Evolutionary conservation across 2,113 vertebrate genomes (phyloP).

Genomic region (Ginglymostoma cirratum): DNA sequence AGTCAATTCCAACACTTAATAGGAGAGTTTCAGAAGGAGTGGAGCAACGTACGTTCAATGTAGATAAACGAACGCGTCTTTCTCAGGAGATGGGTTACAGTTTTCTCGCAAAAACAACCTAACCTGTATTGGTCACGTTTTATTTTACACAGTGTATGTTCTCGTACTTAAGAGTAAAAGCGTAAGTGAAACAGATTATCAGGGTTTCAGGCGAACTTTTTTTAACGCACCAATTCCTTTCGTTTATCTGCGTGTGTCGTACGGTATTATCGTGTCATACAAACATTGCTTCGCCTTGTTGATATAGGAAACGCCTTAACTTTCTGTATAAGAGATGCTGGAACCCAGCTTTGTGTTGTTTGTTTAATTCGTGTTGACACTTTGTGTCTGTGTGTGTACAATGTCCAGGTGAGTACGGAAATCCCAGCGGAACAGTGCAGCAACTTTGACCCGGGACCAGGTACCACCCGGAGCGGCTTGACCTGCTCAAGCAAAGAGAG

Average conservation of each 20-base stretch:
- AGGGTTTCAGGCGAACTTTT: neutral
- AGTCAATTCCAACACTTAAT: neutral
- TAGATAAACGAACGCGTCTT: too few relatives aligned
- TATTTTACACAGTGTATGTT: neutral
- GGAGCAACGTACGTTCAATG: neutral
- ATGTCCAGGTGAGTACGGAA: neutral
- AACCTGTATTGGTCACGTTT: neutral
- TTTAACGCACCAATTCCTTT: neutral
- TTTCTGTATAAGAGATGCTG: too few relatives aligned
- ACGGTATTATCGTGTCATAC: neutral
- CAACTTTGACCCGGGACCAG: neutral
- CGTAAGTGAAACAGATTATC: too few relatives aligned
- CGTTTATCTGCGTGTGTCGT: too few relatives aligned
- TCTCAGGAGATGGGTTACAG: neutral
- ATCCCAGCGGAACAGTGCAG: neutral
- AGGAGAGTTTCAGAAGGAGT: neutral
- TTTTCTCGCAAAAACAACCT: neutral
- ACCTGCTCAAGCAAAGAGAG: neutral
- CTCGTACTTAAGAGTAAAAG: too few relatives aligned
- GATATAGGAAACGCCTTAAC: neutral
- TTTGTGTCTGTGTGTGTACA: neutral
- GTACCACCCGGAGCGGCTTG: neutral
- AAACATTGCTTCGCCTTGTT: neutral
- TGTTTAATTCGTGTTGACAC: slow-evolving; percentile 3
- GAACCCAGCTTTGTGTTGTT: neutral